Percentiles rank a stretch among this genome's conserved stretches.
phyloP scores from a whole-genome alignment of 2,797 vertebrate genomes.

The Scomberomorus guttatus region DNA sequence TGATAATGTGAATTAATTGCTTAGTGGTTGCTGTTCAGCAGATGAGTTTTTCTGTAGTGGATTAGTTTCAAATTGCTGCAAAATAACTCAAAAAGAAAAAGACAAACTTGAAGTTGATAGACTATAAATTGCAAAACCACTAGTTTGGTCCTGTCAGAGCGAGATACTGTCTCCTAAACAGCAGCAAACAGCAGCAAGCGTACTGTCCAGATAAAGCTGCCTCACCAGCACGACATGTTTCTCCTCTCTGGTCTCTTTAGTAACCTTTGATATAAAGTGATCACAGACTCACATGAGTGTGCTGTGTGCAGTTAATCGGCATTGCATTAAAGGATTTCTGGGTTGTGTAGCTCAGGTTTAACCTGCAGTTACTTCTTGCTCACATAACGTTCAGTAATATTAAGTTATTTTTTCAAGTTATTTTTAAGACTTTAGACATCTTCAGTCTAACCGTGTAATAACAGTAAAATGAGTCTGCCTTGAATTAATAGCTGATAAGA shows the following conservation, averaged over 20 bases:
- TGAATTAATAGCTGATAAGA: background rate
- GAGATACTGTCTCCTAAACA: constrained; percentile 23
- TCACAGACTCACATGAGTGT: constrained; percentile 53
- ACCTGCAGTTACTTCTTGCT: constrained; percentile 9
- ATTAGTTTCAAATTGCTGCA: constrained; percentile 5
- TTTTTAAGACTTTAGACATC: background rate
- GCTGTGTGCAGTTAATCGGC: background rate
- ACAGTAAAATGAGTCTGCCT: background rate
- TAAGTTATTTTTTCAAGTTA: too few relatives aligned
- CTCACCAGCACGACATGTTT: constrained; percentile 47
- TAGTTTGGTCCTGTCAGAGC: constrained; percentile 3
- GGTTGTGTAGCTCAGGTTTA: background rate
- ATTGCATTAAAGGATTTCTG: constrained; percentile 37
- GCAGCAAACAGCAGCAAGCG: constrained; percentile 19
- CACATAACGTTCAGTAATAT: background rate
- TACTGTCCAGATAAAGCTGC: constrained; percentile 40
- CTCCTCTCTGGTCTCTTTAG: constrained; percentile 50
- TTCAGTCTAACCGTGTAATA: background rate
- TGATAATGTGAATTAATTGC: background rate
- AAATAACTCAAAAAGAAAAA: constrained; percentile 6
- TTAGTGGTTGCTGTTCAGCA: background rate
- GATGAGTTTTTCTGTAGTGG: background rate
- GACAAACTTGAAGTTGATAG: constrained; percentile 9
- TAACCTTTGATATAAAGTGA: constrained; percentile 60
- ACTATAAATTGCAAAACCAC: constrained; percentile 3